These are phyloP conservation scores for Cyanistes caeruleus DNA, from an alignment of 2,113 vertebrate genomes.

Conservation along the genomic window DNA sequence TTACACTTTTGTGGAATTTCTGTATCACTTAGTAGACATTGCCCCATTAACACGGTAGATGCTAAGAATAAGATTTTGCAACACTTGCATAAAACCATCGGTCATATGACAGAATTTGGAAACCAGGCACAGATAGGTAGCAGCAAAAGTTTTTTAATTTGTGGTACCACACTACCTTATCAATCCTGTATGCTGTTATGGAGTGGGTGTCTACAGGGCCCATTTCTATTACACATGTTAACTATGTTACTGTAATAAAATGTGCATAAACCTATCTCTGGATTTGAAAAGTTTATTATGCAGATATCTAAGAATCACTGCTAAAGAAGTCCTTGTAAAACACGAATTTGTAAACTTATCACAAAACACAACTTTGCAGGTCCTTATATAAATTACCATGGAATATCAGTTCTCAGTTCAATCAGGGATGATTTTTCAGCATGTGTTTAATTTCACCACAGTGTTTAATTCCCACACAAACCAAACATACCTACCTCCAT, in stretches of 20 bases:
- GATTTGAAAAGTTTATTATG: neutral
- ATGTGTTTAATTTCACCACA: neutral
- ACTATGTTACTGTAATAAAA: neutral
- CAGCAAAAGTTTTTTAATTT: neutral
- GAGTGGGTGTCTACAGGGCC: fast-evolving
- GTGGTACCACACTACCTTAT: neutral
- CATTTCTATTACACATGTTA: neutral
- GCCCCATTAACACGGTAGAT: neutral
- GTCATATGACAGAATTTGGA: neutral
- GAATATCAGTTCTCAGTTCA: neutral
- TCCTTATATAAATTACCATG: neutral
- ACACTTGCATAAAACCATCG: neutral
- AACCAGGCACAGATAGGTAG: neutral
- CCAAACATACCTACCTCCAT: neutral
- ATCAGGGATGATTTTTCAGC: neutral
- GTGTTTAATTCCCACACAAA: neutral
- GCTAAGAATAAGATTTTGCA: neutral
- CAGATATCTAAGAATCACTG: neutral
- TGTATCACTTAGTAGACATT: neutral
- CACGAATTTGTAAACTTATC: neutral
- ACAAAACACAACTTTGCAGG: neutral
- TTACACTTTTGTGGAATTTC: neutral
- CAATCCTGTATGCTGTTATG: neutral
- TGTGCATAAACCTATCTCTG: neutral
- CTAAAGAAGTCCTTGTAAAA: neutral